Conservation (phyloP, 2,888 invertebrate genomes). For the Oeneis ivallda region DNA sequence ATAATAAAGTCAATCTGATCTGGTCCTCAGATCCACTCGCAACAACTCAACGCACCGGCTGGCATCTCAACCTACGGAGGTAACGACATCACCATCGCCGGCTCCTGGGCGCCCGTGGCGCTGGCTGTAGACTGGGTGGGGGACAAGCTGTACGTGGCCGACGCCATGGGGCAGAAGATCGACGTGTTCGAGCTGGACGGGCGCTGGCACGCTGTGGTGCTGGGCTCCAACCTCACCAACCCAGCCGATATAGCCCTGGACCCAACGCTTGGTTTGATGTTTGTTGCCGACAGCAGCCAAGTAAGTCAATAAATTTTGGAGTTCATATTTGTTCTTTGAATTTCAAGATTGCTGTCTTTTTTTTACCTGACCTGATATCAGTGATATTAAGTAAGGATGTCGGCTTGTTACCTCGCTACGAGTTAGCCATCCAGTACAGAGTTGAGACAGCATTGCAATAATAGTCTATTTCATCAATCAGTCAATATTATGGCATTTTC, state of each 20-base stretch:
- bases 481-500: too few species aligned
- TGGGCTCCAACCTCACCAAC: slow-evolving; percentile 94
- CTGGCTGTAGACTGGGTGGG: slow-evolving; percentile 98
- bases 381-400: too few species aligned
- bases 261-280: slow-evolving; percentile 93
- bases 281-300: slow-evolving; percentile 92
- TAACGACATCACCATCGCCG: slow-evolving; percentile 87
- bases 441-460: too few species aligned
- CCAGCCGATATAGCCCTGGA: slow-evolving; percentile 97
- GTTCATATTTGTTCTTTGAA: too few species aligned
- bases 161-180: slow-evolving; percentile 94
- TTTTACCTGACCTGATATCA: too few species aligned
- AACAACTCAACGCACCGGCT: slow-evolving; percentile 73
- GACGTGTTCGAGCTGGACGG: slow-evolving; percentile 96
- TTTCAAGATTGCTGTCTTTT: too few species aligned
- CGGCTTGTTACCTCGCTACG: too few species aligned
- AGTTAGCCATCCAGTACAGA: too few species aligned
- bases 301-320: slow-evolving; percentile 65
- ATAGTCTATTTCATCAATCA: too few species aligned
- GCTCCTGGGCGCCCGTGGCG: slow-evolving; percentile 94
- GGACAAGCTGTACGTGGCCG: slow-evolving; percentile 96
- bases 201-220: slow-evolving; percentile 92
- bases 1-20: neutral
- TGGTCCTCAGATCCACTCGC: slow-evolving; percentile 81
- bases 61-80: slow-evolving; percentile 73